Evolutionary conservation across 2,888 invertebrate species (phyloP).

Genomic region (Sympetrum striolatum): DNA sequence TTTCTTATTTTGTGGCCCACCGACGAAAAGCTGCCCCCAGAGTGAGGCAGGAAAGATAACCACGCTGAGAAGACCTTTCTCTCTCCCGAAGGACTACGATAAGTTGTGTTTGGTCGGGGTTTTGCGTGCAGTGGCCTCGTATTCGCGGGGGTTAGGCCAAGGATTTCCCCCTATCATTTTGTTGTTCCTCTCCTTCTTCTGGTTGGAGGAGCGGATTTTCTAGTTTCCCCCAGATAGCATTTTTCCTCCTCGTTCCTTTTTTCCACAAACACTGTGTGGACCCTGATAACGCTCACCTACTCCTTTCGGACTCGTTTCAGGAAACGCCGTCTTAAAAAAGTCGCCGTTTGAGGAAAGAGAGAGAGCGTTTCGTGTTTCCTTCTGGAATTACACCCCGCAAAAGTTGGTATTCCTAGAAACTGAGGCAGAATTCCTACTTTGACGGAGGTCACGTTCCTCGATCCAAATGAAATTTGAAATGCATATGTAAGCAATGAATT

Average conservation of each 20-base stretch:
- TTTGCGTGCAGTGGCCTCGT: neutral
- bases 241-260: neutral
- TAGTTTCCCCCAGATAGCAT: conserved; percentile 7
- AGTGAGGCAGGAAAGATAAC: conserved; percentile 21
- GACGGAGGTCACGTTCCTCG: too few relatives aligned
- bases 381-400: too few relatives aligned
- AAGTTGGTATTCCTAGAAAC: too few relatives aligned
- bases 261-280: conserved; percentile 36
- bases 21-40: conserved; percentile 18
- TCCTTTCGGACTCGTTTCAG: neutral
- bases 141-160: neutral
- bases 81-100: neutral
- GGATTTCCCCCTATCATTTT: neutral
- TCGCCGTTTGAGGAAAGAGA: too few relatives aligned
- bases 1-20: neutral
- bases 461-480: too few relatives aligned
- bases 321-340: neutral
- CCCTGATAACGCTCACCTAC: conserved; percentile 33
- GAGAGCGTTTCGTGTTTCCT: too few relatives aligned
- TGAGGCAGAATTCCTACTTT: too few relatives aligned
- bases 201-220: conserved; percentile 10
- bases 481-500: too few relatives aligned
- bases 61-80: neutral
- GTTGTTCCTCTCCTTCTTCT: neutral
- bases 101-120: neutral